Evolutionary conservation across 2,113 vertebrate genomes (phyloP).

Genomic region (Indicator maculatus): DNA sequence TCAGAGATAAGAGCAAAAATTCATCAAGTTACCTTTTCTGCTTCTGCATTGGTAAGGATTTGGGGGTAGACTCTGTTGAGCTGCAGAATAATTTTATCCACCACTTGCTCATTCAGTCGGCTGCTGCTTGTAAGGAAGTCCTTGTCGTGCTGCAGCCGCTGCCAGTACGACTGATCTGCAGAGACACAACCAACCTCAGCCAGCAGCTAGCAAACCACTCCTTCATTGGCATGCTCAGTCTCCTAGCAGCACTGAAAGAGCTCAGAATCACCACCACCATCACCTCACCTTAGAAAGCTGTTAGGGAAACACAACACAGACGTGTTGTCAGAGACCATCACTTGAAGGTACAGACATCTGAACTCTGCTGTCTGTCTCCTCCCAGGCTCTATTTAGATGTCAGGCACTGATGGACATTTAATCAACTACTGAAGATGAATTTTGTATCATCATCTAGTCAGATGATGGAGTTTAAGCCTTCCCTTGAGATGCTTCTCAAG

Average conservation of each 20-base stretch:
- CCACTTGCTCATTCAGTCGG: conserved; percentile 86
- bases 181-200: background rate
- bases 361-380: background rate
- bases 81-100: conserved; percentile 94
- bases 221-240: background rate
- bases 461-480: background rate
- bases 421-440: background rate
- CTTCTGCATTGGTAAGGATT: conserved; percentile 92
- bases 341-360: background rate
- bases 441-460: background rate
- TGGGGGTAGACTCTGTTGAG: conserved; percentile 97
- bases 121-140: conserved; percentile 83
- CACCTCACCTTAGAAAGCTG: background rate
- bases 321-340: background rate
- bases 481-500: background rate
- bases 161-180: conserved; percentile 80
- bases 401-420: background rate
- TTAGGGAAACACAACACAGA: background rate
- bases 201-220: background rate
- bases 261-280: background rate
- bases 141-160: conserved; percentile 87
- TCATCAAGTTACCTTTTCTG: conserved; percentile 83
- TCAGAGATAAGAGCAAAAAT: background rate
- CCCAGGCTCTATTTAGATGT: background rate
- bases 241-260: background rate